These are phyloP conservation scores for Sceliomorpha sp. DNA, from an alignment of 2,888 invertebrate species.

Conservation along the genomic window DNA sequence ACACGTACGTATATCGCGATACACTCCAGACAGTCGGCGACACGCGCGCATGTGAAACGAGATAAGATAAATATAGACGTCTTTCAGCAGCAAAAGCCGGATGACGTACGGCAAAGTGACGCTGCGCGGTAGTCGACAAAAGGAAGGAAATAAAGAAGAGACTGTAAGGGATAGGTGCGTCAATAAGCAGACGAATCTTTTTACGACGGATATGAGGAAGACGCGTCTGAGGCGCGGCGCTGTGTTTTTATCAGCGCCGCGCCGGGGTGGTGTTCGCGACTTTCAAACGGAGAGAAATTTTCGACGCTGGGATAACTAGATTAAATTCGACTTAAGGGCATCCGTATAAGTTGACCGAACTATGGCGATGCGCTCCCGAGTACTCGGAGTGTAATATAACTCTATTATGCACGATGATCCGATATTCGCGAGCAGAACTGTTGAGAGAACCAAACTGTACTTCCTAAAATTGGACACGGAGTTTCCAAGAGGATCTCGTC, in stretches of 20 bases:
- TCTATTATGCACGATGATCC: slow-evolving; percentile 55
- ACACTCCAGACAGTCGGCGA: neutral
- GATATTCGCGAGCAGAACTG: slow-evolving; percentile 54
- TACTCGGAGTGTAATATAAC: slow-evolving; percentile 54
- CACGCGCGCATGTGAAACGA: neutral
- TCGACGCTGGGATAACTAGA: slow-evolving; percentile 59
- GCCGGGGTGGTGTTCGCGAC: too few species aligned
- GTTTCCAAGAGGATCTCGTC: slow-evolving; percentile 35
- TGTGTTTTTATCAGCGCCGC: slow-evolving; percentile 7
- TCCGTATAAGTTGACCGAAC: slow-evolving; percentile 56
- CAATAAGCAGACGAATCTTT: neutral
- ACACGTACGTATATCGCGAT: too few species aligned
- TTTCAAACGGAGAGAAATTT: slow-evolving; percentile 61
- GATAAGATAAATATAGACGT: slow-evolving; percentile 1
- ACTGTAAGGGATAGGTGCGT: neutral
- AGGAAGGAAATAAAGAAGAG: too few species aligned
- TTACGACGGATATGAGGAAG: too few species aligned
- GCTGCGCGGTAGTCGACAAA: too few species aligned
- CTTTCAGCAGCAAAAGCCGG: neutral
- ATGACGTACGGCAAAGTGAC: neutral
- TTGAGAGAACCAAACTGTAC: slow-evolving; percentile 45
- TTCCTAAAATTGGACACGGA: slow-evolving; percentile 34
- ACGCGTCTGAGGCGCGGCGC: too few species aligned
- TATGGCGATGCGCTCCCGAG: slow-evolving; percentile 41
- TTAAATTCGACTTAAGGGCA: slow-evolving; percentile 56